A percentile compares a stretch with the other conserved stretches of the same genome.
Conservation (phyloP, 2,797 vertebrate species). For the Myripristis murdjan region DNA sequence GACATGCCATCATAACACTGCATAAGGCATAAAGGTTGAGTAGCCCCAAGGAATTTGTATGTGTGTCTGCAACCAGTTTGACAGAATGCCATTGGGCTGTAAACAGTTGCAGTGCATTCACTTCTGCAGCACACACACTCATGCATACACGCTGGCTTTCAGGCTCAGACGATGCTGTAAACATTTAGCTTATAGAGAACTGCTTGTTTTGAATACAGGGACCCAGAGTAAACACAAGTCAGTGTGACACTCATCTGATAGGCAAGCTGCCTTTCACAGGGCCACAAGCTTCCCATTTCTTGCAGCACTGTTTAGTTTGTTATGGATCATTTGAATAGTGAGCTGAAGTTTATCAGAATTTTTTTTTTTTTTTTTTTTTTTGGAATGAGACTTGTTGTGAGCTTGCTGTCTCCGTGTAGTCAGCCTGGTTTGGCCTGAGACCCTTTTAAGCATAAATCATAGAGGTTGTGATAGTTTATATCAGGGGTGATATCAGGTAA, state of each 20-base stretch:
- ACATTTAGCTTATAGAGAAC: conserved; percentile 38
- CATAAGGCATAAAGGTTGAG: not conserved
- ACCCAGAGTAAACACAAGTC: conserved; percentile 4
- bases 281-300: not conserved
- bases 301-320: not conserved
- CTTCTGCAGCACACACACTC: conserved; percentile 6
- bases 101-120: not conserved
- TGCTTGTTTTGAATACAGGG: not conserved
- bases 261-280: not conserved
- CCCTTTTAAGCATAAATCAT: not conserved
- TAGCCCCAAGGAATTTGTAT: conserved; percentile 11
- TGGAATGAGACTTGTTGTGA: not conserved
- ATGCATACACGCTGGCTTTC: not conserved
- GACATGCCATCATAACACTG: not conserved
- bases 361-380: no score
- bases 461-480: no score
- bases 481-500: not conserved
- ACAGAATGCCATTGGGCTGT: conserved; percentile 36
- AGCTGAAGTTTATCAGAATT: no score
- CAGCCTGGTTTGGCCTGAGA: not conserved
- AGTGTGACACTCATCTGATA: not conserved
- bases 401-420: not conserved
- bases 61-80: conserved; percentile 44
- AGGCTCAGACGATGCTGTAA: conserved; percentile 26
- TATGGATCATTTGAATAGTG: not conserved